A percentile compares a stretch with the other conserved stretches of the same genome.
Evolutionary conservation across 2,113 vertebrate species (phyloP).

Genomic region (Arothron firmamentum): DNA sequence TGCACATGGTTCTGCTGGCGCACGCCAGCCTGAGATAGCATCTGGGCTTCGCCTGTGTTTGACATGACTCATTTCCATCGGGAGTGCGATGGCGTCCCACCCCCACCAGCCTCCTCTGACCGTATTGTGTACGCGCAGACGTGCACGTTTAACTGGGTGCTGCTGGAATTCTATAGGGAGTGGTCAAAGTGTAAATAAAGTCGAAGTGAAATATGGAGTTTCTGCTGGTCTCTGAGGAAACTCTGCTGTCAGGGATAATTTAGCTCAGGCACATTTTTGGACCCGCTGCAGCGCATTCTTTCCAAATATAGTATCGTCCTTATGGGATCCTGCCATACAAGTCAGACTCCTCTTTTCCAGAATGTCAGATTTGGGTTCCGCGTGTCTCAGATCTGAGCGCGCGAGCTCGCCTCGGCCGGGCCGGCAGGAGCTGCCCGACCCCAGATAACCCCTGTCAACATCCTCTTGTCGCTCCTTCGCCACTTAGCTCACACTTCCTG

Average conservation of each 20-base stretch:
- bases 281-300: neutral
- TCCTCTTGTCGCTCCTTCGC: slow-evolving; percentile 38
- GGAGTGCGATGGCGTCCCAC: slow-evolving; percentile 23
- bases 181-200: slow-evolving; percentile 27
- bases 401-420: neutral
- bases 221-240: no score
- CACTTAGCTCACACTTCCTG: slow-evolving; percentile 52
- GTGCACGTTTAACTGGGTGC: neutral
- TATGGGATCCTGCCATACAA: neutral
- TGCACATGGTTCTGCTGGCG: slow-evolving; percentile 34
- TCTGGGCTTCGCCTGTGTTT: slow-evolving; percentile 54
- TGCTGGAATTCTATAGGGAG: slow-evolving; percentile 27
- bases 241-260: neutral
- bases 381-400: neutral
- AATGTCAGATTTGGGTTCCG: no score
- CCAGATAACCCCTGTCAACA: slow-evolving; percentile 53
- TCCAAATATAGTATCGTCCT: neutral
- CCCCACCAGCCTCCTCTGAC: slow-evolving; percentile 1
- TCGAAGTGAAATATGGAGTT: neutral
- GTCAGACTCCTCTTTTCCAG: no score
- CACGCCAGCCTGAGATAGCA: slow-evolving; percentile 29
- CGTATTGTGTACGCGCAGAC: neutral
- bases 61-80: slow-evolving; percentile 54
- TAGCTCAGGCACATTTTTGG: neutral
- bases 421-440: slow-evolving; percentile 23